Evolutionary conservation across 2,888 invertebrate genomes (phyloP).

Genomic region (Oxycera nigricornis): DNA sequence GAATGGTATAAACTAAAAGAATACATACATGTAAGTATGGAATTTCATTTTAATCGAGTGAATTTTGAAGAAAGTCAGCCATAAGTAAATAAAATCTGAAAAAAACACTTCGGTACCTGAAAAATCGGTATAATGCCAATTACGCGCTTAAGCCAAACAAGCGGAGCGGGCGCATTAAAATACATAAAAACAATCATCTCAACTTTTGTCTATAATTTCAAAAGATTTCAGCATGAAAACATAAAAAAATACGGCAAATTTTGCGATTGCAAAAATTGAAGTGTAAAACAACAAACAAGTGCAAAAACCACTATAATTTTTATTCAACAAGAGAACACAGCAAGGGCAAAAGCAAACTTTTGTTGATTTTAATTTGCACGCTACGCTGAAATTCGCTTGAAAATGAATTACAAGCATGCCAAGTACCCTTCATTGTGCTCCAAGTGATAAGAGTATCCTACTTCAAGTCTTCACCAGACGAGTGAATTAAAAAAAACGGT

Average conservation of each 20-base stretch:
- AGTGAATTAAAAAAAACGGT: not conserved
- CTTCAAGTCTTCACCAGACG: not conserved
- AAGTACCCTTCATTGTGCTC: no score
- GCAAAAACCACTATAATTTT: not conserved
- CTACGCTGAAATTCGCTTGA: not conserved
- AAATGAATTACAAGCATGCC: slow-evolving; percentile 22
- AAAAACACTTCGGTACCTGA: no score
- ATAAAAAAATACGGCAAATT: not conserved
- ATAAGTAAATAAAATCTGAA: no score
- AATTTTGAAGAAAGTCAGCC: no score
- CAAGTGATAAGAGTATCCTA: not conserved
- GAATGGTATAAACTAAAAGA: no score
- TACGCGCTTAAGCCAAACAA: no score
- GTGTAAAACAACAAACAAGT: no score
- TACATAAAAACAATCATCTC: not conserved
- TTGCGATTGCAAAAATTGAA: not conserved
- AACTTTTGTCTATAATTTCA: not conserved
- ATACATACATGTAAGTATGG: no score
- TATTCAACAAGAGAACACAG: not conserved
- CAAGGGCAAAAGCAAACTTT: slow-evolving; percentile 17
- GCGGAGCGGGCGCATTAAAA: no score
- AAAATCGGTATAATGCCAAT: no score
- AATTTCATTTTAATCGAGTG: no score
- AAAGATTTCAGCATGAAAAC: not conserved
- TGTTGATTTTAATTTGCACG: slow-evolving; percentile 22